These are phyloP conservation scores for Microctonus hyperodae DNA, from an alignment of 2,888 invertebrate species.

Conservation along the genomic window DNA sequence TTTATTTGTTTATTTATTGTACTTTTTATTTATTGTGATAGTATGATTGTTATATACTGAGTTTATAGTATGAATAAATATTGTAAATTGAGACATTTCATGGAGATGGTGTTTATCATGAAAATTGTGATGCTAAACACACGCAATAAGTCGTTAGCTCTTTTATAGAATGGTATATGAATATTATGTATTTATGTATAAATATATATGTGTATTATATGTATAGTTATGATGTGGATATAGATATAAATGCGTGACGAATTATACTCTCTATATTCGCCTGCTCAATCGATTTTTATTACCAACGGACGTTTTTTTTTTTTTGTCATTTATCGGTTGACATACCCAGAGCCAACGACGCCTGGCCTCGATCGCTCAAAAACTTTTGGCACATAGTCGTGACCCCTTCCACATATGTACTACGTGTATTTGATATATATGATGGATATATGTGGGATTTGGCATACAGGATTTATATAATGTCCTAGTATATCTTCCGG, in stretches of 20 bases:
- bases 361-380: constrained; percentile 24
- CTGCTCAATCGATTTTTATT: constrained; percentile 31
- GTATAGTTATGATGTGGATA: background rate
- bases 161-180: too few relatives aligned
- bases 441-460: background rate
- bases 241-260: constrained; percentile 7
- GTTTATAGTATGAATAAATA: background rate
- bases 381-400: constrained; percentile 30
- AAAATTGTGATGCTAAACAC: too few relatives aligned
- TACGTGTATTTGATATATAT: background rate
- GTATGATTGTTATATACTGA: background rate
- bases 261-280: constrained; percentile 3
- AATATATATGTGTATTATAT: too few relatives aligned
- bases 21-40: background rate
- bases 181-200: too few relatives aligned
- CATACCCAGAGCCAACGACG: background rate
- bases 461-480: constrained; percentile 7
- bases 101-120: too few relatives aligned
- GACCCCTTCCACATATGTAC: constrained; percentile 7
- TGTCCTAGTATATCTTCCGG: constrained; percentile 1
- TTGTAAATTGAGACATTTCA: background rate
- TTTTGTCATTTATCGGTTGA: background rate
- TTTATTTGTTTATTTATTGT: constrained; percentile 8
- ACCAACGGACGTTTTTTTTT: constrained; percentile 1
- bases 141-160: too few relatives aligned